Conservation (phyloP, 2,888 invertebrate genomes). For the Drosophila helvetica region DNA sequence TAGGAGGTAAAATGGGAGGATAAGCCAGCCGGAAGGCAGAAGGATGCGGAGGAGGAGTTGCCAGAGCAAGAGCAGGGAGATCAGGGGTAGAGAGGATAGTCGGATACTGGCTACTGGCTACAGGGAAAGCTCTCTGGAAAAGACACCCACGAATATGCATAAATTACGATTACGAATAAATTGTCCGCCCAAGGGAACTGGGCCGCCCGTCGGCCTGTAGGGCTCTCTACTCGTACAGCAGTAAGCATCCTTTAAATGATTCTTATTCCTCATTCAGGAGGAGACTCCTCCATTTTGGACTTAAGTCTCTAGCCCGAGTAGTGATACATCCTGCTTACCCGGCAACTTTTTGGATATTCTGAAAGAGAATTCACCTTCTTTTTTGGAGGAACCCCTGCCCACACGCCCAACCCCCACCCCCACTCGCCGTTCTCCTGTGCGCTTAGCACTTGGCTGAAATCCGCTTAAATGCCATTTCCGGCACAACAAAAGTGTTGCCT, state of each 20-base stretch:
- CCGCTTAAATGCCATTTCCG: slow-evolving; percentile 77
- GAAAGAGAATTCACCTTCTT: not conserved
- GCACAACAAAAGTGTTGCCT: slow-evolving; percentile 40
- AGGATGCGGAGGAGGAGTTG: too few relatives aligned
- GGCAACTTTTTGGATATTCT: not conserved
- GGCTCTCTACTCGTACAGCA: not conserved
- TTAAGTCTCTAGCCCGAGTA: not conserved
- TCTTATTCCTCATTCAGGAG: not conserved
- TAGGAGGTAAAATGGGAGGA: not conserved
- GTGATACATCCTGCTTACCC: not conserved
- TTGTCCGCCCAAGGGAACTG: not conserved
- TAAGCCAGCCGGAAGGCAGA: not conserved
- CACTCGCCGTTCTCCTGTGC: not conserved
- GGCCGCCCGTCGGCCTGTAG: not conserved
- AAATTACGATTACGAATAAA: not conserved
- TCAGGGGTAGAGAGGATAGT: not conserved
- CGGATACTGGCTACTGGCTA: not conserved
- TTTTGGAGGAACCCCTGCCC: not conserved
- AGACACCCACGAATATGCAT: not conserved
- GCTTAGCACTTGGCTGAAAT: slow-evolving; percentile 56
- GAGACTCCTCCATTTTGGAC: not conserved
- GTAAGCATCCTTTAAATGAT: not conserved
- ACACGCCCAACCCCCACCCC: not conserved
- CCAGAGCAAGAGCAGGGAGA: not conserved
- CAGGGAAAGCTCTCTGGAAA: not conserved